A percentile compares a stretch with the other conserved stretches of the same genome.
Evolutionary conservation across 2,888 invertebrate genomes (phyloP).

Genomic region (Acronicta psi): DNA sequence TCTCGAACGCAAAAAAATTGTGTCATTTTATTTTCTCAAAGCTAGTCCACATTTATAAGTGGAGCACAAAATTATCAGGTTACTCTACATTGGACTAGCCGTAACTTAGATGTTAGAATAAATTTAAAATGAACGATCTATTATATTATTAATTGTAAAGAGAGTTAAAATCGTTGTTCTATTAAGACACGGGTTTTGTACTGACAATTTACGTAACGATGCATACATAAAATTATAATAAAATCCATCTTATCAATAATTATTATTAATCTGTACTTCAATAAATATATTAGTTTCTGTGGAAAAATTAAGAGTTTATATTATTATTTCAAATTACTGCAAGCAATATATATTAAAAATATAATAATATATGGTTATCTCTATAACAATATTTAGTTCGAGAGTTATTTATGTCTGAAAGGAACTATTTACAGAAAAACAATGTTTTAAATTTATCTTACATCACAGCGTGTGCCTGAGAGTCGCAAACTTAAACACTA

Average conservation of each 20-base stretch:
- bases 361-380: constrained; percentile 30
- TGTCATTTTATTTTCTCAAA: constrained; percentile 21
- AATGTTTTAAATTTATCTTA: constrained; percentile 72
- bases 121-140: constrained; percentile 46
- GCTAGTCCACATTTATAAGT: constrained; percentile 19
- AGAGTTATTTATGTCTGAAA: constrained; percentile 48
- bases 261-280: constrained; percentile 27
- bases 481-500: constrained; percentile 79
- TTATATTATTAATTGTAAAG: constrained; percentile 35
- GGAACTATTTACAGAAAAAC: constrained; percentile 66
- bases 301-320: constrained; percentile 36
- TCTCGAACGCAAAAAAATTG: too few species aligned
- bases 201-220: constrained; percentile 52
- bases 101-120: constrained; percentile 46
- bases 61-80: constrained; percentile 29
- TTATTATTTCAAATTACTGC: constrained; percentile 29
- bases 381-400: constrained; percentile 17
- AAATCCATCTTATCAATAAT: constrained; percentile 40
- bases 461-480: constrained; percentile 88
- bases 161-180: constrained; percentile 63
- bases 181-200: constrained; percentile 77
- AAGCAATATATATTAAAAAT: constrained; percentile 39
- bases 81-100: constrained; percentile 48
- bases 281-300: constrained; percentile 57
- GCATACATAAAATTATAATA: constrained; percentile 34